Evolutionary conservation across 2,797 vertebrate genomes (phyloP).

Genomic region (Anabacerthia variegaticeps): DNA sequence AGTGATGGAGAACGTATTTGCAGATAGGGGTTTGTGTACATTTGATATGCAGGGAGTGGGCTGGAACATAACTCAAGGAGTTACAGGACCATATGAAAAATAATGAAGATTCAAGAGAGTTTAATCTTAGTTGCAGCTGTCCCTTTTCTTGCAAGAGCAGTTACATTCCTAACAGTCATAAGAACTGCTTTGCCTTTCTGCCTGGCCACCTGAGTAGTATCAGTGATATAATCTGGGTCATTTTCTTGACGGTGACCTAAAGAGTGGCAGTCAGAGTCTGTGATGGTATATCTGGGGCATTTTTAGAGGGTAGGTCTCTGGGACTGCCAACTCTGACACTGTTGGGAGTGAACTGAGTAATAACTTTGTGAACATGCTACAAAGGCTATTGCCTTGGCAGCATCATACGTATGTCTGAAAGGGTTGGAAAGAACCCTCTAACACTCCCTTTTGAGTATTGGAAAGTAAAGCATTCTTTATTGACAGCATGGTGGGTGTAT

Average conservation of each 20-base stretch:
- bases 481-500: not conserved
- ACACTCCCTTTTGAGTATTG: not conserved
- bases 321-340: not conserved
- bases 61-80: not conserved
- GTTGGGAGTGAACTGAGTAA: not conserved
- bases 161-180: not conserved
- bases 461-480: not conserved
- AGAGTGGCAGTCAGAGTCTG: not conserved
- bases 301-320: not conserved
- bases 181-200: not conserved
- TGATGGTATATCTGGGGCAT: not conserved
- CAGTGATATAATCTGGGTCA: not conserved
- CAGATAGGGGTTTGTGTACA: not conserved
- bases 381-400: not conserved
- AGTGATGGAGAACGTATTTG: not conserved
- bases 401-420: not conserved
- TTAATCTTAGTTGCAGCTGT: not conserved
- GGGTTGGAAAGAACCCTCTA: not conserved
- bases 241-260: not conserved
- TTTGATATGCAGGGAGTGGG: not conserved
- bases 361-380: not conserved
- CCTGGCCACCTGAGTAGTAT: not conserved
- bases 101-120: not conserved
- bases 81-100: not conserved
- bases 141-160: not conserved